Evolutionary conservation across 2,113 vertebrate species (phyloP), one percentile per base, ranked within the genome.

Genomic region (Cyphomyrus plagiostoma): DNA sequence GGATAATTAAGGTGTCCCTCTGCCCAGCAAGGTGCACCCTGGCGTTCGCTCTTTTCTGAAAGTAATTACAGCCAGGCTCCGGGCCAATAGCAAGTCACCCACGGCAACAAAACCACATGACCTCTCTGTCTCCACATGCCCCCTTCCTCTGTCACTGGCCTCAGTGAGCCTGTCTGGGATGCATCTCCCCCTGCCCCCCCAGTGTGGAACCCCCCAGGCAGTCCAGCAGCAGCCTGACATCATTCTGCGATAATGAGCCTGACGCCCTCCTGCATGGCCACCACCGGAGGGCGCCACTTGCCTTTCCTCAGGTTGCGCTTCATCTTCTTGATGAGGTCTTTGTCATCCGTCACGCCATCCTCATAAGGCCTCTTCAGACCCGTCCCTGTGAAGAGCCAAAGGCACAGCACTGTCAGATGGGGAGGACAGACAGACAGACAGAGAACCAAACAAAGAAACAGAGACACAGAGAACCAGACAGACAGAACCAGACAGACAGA

Each of bases 301-400:
- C 98, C 98, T 98, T 98, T 99, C 91, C 98, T 97, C 92, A 99
- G 95, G 91, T 99, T 99, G 92, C 98, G 97, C 93, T 98, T 99
- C 98, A 99, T 99, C 95, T 98, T 99, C 94, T 99, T 99, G 94
- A 98, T 99, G 93, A 98, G 97, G 92, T 99, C 98, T 94, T 98
- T 99, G 95, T 99, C 98, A 30, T 99, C 98, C 92, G 97, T 97
- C 0, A 96, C 91, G 89, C 96, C 96, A 53, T 99, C 98, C 92
- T 99, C 98, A 88, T 98, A 99, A 0, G 98, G 98, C 93, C 98
- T 97, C 95, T 99, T 99, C 62, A 99, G 92, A 92, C 97, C 97
- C 90, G 96, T 96, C 49, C 95, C 96, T 96, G 93, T n/a, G 90
- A 58, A 83, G 58, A 21, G 10, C 83, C 88, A 46, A 53, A 1